Percentiles rank a stretch among this genome's conserved stretches.
phyloP scores from a whole-genome alignment of 2,888 invertebrate species.

The Koerneria pararmatus region DNA sequence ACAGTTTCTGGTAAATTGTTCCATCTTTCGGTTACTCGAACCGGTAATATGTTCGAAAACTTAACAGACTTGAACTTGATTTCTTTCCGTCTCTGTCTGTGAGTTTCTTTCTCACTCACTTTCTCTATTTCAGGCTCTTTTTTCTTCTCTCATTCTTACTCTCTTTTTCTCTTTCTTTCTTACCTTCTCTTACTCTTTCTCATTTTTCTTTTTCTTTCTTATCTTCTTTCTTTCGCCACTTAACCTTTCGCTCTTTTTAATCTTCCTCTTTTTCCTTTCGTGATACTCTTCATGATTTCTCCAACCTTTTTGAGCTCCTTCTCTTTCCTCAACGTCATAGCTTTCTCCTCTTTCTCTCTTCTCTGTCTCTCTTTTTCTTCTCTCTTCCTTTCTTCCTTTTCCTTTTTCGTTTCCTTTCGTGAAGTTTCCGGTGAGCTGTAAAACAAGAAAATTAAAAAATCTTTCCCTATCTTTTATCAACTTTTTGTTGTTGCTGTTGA shows the following conservation, averaged over 20 bases:
- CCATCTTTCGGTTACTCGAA: no score
- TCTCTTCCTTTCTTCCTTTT: slow-evolving; percentile 41
- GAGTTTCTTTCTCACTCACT: no score
- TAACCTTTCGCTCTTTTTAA: no score
- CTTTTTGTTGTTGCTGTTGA: no score
- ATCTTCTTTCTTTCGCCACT: slow-evolving; percentile 18
- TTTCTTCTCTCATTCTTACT: no score
- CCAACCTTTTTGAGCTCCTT: slow-evolving; percentile 3
- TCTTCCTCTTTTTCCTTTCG: slow-evolving; percentile 13
- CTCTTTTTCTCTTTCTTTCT: background rate
- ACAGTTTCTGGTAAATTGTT: no score
- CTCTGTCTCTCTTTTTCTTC: slow-evolving; percentile 48
- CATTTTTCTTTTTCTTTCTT: background rate
- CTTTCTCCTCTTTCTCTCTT: slow-evolving; percentile 51
- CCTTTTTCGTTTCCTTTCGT: slow-evolving; percentile 27
- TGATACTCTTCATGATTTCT: background rate
- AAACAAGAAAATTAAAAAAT: no score
- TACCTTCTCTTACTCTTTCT: background rate
- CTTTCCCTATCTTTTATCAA: no score
- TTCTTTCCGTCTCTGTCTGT: no score
- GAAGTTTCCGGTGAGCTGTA: slow-evolving; percentile 24
- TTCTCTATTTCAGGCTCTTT: no score
- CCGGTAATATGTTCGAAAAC: no score
- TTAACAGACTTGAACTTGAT: no score
- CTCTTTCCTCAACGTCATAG: slow-evolving; percentile 38